These are phyloP conservation scores for Geotrypetes seraphini DNA, from an alignment of 2,797 vertebrate species.

Conservation along the genomic window DNA sequence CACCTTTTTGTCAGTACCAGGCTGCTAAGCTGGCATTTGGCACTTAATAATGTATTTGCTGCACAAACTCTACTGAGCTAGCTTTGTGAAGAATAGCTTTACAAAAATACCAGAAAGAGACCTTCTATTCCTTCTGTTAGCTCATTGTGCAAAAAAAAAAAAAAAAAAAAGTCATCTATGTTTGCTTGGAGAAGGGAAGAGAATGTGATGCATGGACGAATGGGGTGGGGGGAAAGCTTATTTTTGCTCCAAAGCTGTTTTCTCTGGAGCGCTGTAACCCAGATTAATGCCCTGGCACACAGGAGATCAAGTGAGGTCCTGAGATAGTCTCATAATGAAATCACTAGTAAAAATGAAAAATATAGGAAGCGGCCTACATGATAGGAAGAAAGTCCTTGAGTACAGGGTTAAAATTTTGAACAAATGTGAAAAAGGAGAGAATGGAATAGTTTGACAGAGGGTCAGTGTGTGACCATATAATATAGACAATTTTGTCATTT, in stretches of 20 bases:
- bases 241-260: conserved; percentile 22
- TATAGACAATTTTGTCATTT: too few relatives aligned
- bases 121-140: conserved; percentile 2
- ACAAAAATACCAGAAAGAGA: conserved; percentile 7
- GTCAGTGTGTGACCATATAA: too few relatives aligned
- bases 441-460: too few relatives aligned
- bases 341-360: background rate
- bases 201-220: conserved; percentile 7
- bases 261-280: conserved; percentile 5
- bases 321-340: conserved; percentile 10
- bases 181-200: conserved; percentile 21
- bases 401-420: background rate
- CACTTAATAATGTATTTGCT: background rate
- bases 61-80: conserved; percentile 6
- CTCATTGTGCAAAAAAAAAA: conserved; percentile 22
- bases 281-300: conserved; percentile 23
- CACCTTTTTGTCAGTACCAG: background rate
- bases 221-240: conserved; percentile 2
- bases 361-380: background rate
- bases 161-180: conserved; percentile 32
- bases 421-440: background rate
- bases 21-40: conserved; percentile 11
- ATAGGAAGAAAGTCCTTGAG: background rate
- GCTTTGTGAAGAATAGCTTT: conserved; percentile 9
- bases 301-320: conserved; percentile 23